A percentile compares a stretch with the other conserved stretches of the same genome.
Evolutionary conservation across 1,140 invertebrate genomes (phyloP).

Genomic region (Caenorhabditis inopinata): DNA sequence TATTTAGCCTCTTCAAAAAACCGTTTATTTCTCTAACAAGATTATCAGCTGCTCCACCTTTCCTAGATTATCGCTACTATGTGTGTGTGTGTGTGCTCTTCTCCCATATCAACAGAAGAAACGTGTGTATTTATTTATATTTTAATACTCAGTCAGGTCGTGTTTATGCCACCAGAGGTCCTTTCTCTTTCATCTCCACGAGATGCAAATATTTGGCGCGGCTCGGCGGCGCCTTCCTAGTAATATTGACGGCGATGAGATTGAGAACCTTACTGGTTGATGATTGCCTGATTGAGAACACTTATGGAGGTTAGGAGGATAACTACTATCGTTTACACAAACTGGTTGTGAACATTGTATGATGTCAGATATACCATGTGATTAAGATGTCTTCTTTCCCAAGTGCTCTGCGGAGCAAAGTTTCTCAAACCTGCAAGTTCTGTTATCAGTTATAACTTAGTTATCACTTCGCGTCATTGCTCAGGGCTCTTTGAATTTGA

Average conservation of each 20-base stretch:
- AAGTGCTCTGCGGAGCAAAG: background rate
- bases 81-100: conserved; percentile 7
- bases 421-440: background rate
- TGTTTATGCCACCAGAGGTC: conserved; percentile 14
- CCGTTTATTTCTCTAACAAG: background rate
- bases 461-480: background rate
- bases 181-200: conserved; percentile 26
- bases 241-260: conserved; percentile 5
- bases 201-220: conserved; percentile 28
- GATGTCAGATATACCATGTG: conserved; percentile 18
- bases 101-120: background rate
- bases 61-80: background rate
- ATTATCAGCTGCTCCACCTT: background rate
- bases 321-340: conserved; percentile 18
- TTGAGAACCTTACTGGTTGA: conserved; percentile 2
- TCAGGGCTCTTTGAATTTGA: background rate
- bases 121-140: conserved; percentile 22
- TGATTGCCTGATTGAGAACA: no score
- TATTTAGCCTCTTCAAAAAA: conserved; percentile 27
- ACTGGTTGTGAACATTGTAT: conserved; percentile 15
- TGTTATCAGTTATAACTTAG: background rate
- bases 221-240: conserved; percentile 8
- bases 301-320: no score
- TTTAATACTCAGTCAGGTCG: conserved; percentile 2
- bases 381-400: background rate